Percentiles rank a stretch among this genome's conserved stretches.
Conservation (phyloP, 2,113 vertebrate genomes). For the Paedocypris sp. region DNA sequence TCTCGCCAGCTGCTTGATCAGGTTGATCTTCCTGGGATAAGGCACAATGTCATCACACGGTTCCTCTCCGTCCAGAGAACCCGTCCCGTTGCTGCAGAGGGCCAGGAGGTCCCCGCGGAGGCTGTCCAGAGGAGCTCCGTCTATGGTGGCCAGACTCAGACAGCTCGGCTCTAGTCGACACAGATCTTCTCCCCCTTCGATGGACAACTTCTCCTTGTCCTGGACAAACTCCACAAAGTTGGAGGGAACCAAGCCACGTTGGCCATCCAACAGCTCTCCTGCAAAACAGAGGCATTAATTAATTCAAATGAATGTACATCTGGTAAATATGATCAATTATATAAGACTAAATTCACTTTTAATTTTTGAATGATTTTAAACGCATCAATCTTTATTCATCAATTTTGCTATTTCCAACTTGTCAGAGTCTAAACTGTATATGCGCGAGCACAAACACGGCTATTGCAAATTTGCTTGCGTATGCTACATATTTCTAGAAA, state of each 20-base stretch:
- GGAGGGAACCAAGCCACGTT: conserved; percentile 91
- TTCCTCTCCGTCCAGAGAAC: conserved; percentile 73
- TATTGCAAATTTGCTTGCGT: no score
- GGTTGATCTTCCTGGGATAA: conserved; percentile 86
- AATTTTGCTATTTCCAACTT: no score
- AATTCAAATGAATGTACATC: no score
- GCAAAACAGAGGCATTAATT: conserved; percentile 22
- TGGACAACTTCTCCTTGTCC: conserved; percentile 67
- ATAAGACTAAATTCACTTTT: no score
- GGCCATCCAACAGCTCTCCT: conserved; percentile 93
- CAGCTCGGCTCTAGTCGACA: conserved; percentile 55
- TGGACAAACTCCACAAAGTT: conserved; percentile 97
- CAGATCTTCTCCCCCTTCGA: conserved; percentile 55
- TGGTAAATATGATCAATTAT: no score
- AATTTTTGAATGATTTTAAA: no score
- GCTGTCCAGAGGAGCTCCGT: conserved; percentile 50
- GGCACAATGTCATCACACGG: conserved; percentile 89
- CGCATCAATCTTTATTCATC: no score
- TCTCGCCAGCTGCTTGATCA: conserved; percentile 94
- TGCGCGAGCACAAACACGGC: no score
- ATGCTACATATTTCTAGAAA: no score
- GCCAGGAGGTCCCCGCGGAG: conserved; percentile 45
- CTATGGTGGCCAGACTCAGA: conserved; percentile 43
- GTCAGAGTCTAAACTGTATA: no score
- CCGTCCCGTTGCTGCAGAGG: conserved; percentile 62